phyloP scores from a whole-genome alignment of 2,888 invertebrate genomes.

The Apodemia zela region DNA sequence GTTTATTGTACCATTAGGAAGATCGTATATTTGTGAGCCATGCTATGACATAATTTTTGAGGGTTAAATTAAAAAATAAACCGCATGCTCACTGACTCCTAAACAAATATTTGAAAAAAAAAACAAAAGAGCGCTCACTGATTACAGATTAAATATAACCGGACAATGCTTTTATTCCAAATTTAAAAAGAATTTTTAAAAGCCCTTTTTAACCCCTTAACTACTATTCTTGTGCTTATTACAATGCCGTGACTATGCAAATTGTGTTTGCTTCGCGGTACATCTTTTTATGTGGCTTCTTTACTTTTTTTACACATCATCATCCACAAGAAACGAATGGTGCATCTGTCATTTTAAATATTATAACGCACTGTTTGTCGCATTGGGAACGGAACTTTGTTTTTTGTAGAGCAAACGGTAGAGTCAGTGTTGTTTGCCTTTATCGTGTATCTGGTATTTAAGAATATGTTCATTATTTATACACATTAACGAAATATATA shows the following conservation, averaged over 20 bases:
- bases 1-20: too few relatives aligned
- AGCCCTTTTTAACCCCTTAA: conserved; percentile 43
- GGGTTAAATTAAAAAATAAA: too few relatives aligned
- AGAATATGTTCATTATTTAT: background rate
- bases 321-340: conserved; percentile 41
- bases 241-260: conserved; percentile 68
- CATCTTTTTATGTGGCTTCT: conserved; percentile 35
- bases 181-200: conserved; percentile 32
- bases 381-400: background rate
- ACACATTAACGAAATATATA: background rate
- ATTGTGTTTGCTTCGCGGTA: conserved; percentile 46
- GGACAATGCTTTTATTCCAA: conserved; percentile 15
- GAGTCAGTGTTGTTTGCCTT: background rate
- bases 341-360: conserved; percentile 75
- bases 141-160: conserved; percentile 16
- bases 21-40: too few relatives aligned
- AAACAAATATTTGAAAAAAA: background rate
- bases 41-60: too few relatives aligned
- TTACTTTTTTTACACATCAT: conserved; percentile 39
- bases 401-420: conserved; percentile 8
- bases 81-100: too few relatives aligned
- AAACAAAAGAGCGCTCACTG: conserved; percentile 10
- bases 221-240: conserved; percentile 46
- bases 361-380: conserved; percentile 42
- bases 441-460: background rate